A percentile compares a stretch with the other conserved stretches of the same genome.
Evolutionary conservation across 2,888 invertebrate species (phyloP).

Genomic region (Microctonus aethiopoides): DNA sequence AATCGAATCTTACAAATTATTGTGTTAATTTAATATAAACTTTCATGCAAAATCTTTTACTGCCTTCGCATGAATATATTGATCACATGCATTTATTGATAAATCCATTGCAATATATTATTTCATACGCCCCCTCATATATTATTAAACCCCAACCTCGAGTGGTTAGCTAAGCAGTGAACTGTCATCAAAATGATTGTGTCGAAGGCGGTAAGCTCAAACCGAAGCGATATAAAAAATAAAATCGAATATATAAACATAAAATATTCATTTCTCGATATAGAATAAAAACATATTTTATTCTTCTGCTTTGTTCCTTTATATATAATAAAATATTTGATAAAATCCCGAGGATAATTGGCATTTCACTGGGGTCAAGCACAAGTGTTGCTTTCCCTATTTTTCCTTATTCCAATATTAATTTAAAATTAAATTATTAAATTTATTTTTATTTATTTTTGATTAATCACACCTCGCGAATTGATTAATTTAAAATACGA

Average conservation of each 20-base stretch:
- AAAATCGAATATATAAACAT: not conserved
- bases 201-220: conserved; percentile 52
- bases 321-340: too few relatives aligned
- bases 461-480: conserved; percentile 58
- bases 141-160: conserved; percentile 51
- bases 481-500: conserved; percentile 58
- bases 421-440: not conserved
- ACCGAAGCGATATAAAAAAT: not conserved
- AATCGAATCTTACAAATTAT: too few relatives aligned
- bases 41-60: too few relatives aligned
- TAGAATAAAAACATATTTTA: conserved; percentile 42
- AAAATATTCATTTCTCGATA: conserved; percentile 1
- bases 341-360: conserved; percentile 51
- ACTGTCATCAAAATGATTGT: conserved; percentile 62
- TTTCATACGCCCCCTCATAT: not conserved
- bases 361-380: conserved; percentile 67
- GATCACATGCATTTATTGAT: not conserved
- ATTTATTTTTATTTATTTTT: conserved; percentile 7
- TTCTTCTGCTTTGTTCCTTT: conserved; percentile 43
- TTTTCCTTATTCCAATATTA: conserved; percentile 57
- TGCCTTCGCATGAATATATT: too few relatives aligned
- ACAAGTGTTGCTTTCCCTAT: conserved; percentile 64
- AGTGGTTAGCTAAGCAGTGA: conserved; percentile 64
- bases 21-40: too few relatives aligned
- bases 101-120: not conserved